phyloP scores from a whole-genome alignment of 2,113 vertebrate species.

The Gobiocypris rarus region DNA sequence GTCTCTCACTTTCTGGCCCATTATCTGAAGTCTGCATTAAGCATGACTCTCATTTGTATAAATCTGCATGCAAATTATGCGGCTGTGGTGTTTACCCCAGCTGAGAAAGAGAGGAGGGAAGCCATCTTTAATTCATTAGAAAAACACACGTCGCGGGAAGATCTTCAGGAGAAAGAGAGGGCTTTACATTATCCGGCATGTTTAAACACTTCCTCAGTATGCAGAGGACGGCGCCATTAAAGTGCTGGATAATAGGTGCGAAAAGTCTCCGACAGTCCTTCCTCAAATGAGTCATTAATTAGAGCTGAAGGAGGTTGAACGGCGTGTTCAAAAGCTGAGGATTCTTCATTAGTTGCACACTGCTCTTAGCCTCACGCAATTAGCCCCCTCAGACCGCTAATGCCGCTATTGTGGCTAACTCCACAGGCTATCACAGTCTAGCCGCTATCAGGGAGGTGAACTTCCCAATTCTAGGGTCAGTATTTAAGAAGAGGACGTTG shows the following conservation, averaged over 20 bases:
- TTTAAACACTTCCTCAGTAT: constrained; percentile 72
- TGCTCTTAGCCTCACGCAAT: constrained; percentile 64
- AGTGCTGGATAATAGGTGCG: constrained; percentile 69
- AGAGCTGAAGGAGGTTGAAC: constrained; percentile 73
- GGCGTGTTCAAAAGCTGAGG: constrained; percentile 68
- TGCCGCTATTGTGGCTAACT: constrained; percentile 36
- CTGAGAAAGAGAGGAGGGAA: constrained; percentile 65
- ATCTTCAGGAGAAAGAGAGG: constrained; percentile 65
- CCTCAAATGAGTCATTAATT: constrained; percentile 74
- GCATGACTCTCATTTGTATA: constrained; percentile 73
- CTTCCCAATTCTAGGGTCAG: constrained; percentile 32
- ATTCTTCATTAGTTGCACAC: constrained; percentile 74
- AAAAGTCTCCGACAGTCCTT: constrained; percentile 60
- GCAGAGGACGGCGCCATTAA: constrained; percentile 66
- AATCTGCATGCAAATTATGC: constrained; percentile 75
- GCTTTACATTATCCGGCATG: constrained; percentile 58
- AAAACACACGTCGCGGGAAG: constrained; percentile 73
- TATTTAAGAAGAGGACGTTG: neutral
- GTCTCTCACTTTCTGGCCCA: constrained; percentile 61
- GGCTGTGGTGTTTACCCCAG: constrained; percentile 72
- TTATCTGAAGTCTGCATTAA: constrained; percentile 72
- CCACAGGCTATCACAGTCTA: constrained; percentile 33
- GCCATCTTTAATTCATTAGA: constrained; percentile 81
- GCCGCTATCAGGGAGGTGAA: constrained; percentile 31
- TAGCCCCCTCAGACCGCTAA: constrained; percentile 55